Evolutionary conservation across 2,888 invertebrate genomes (phyloP).

Genomic region (Eulithis testata): DNA sequence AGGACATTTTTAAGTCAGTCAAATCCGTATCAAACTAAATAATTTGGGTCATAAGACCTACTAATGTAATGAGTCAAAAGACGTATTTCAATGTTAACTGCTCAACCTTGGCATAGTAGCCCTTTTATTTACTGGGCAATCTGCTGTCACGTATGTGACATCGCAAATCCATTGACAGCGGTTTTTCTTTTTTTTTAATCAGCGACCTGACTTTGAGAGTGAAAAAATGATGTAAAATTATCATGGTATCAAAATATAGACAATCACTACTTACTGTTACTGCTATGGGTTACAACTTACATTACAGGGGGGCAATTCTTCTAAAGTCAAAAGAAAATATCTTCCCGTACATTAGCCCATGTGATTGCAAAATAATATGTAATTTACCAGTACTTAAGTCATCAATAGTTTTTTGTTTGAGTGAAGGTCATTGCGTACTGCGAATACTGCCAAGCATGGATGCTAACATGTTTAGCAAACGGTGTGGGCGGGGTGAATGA

Average conservation of each 20-base stretch:
- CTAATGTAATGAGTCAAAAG: constrained; percentile 11
- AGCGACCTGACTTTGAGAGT: no score
- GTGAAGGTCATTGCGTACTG: constrained; percentile 36
- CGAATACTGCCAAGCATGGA: constrained; percentile 18
- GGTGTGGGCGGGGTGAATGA: constrained; percentile 45
- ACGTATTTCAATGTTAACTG: constrained; percentile 15
- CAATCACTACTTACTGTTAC: no score
- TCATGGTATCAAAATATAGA: no score
- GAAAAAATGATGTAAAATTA: no score
- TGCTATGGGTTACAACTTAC: no score
- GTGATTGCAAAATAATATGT: constrained; percentile 20
- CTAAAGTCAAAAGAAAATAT: no score
- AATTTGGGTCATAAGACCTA: constrained; percentile 10
- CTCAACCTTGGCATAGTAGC: constrained; percentile 10
- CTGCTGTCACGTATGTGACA: no score
- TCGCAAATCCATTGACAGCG: no score
- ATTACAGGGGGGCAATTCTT: no score
- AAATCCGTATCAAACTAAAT: background rate
- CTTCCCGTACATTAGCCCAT: background rate
- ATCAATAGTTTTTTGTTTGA: constrained; percentile 38
- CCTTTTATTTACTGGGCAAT: background rate
- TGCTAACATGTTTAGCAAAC: constrained; percentile 42
- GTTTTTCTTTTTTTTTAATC: no score
- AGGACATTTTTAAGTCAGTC: no score
- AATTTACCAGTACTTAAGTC: constrained; percentile 18